Evolutionary conservation across 2,797 vertebrate genomes (phyloP).

Genomic region (Cyclopterus lumpus): DNA sequence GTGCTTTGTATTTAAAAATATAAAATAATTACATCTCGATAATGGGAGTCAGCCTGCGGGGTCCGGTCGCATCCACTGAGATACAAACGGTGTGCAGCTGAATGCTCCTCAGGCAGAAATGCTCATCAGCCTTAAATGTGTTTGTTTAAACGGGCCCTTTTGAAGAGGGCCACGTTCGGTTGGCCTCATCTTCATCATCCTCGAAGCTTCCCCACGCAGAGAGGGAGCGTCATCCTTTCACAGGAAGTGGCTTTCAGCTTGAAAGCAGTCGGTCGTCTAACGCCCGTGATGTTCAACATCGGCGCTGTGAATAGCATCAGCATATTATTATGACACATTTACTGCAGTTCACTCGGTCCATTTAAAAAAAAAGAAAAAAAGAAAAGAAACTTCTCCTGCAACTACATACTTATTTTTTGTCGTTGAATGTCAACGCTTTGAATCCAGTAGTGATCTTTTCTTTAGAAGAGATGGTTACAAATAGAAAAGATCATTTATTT

Average conservation of each 20-base stretch:
- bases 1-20: conserved; percentile 14
- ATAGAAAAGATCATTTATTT: background rate
- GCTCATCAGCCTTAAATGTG: conserved; percentile 51
- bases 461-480: background rate
- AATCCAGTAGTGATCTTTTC: background rate
- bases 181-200: conserved; percentile 58
- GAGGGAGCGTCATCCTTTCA: conserved; percentile 27
- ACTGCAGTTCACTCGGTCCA: conserved; percentile 22
- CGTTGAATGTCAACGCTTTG: background rate
- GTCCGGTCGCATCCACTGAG: conserved; percentile 4
- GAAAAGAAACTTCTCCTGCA: background rate
- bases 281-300: conserved; percentile 14
- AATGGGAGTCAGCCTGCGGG: conserved; percentile 29
- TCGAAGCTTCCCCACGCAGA: conserved; percentile 42
- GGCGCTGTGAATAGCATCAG: conserved; percentile 39
- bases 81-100: conserved; percentile 27
- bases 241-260: conserved; percentile 33
- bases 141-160: conserved; percentile 63
- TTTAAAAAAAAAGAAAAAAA: background rate
- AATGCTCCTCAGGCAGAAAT: conserved; percentile 48
- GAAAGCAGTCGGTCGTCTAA: conserved; percentile 2
- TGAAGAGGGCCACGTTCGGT: conserved; percentile 58
- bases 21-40: conserved; percentile 31
- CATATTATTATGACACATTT: conserved; percentile 26
- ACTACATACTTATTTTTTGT: background rate